Evolutionary conservation across 2,797 vertebrate species (phyloP).

Genomic region (Brachyalestes nurse): DNA sequence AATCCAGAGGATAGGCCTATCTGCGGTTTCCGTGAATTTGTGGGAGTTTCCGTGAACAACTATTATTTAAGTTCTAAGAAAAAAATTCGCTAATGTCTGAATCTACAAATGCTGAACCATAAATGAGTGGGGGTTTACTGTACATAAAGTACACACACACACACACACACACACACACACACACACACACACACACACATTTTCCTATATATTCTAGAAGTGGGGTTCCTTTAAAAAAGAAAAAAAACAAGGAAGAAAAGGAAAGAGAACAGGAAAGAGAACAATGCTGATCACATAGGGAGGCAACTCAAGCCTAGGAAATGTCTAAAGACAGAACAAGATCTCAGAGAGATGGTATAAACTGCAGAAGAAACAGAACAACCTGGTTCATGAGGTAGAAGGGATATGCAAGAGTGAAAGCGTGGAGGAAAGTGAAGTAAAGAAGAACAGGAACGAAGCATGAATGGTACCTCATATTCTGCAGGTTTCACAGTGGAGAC

Average conservation of each 20-base stretch:
- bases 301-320: background rate
- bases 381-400: background rate
- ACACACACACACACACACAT: too few relatives aligned
- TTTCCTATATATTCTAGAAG: too few relatives aligned
- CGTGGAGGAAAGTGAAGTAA: background rate
- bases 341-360: background rate
- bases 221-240: too few relatives aligned
- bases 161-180: too few relatives aligned
- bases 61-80: too few relatives aligned
- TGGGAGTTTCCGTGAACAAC: too few relatives aligned
- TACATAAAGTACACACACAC: too few relatives aligned
- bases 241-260: background rate
- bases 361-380: background rate
- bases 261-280: constrained; percentile 55
- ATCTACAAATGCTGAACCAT: too few relatives aligned
- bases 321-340: background rate
- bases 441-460: background rate
- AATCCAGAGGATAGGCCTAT: too few relatives aligned
- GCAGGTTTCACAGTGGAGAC: constrained; percentile 71
- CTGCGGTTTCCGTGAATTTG: too few relatives aligned
- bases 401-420: background rate
- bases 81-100: too few relatives aligned
- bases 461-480: constrained; percentile 75
- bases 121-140: too few relatives aligned
- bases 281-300: constrained; percentile 28